These are phyloP conservation scores for Cardiocondyla obscurior DNA, from an alignment of 1,140 invertebrate genomes.

Conservation along the genomic window DNA sequence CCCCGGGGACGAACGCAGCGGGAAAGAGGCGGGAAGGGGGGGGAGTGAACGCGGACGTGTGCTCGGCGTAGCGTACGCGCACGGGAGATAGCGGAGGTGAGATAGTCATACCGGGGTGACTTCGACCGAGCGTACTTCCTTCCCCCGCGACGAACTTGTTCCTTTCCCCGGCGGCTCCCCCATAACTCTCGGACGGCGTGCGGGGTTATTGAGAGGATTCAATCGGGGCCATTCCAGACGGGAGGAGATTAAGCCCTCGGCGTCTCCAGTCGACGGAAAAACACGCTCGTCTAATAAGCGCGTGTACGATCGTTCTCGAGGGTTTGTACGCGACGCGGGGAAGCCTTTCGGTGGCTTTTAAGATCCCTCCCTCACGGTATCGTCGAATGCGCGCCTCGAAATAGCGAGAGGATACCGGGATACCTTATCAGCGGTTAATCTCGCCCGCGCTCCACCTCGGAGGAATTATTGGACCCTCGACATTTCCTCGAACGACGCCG, in stretches of 20 bases:
- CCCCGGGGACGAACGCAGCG: neutral
- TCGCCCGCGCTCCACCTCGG: neutral
- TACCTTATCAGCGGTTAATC: slow-evolving; percentile 32
- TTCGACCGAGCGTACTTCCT: slow-evolving; percentile 37
- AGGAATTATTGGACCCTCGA: slow-evolving; percentile 30
- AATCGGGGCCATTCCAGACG: neutral
- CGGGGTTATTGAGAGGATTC: neutral
- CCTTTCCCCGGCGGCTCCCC: neutral
- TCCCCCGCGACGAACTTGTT: neutral
- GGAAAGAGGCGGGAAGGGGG: no score
- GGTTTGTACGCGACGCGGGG: neutral
- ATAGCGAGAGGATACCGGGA: neutral
- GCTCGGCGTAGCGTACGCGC: slow-evolving; percentile 38
- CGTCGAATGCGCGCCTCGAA: neutral
- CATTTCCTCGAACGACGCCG: slow-evolving; percentile 13
- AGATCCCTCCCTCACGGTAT: neutral
- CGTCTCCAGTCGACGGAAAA: neutral
- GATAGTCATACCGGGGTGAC: slow-evolving; percentile 39
- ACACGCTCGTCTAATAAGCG: neutral
- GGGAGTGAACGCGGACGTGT: slow-evolving; percentile 24
- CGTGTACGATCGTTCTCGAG: neutral
- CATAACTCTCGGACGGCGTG: neutral
- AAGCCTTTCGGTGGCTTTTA: neutral
- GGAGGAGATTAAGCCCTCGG: neutral
- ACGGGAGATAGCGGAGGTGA: slow-evolving; percentile 7